phyloP scores from a whole-genome alignment of 2,113 vertebrate species.

The Alethe diademata region DNA sequence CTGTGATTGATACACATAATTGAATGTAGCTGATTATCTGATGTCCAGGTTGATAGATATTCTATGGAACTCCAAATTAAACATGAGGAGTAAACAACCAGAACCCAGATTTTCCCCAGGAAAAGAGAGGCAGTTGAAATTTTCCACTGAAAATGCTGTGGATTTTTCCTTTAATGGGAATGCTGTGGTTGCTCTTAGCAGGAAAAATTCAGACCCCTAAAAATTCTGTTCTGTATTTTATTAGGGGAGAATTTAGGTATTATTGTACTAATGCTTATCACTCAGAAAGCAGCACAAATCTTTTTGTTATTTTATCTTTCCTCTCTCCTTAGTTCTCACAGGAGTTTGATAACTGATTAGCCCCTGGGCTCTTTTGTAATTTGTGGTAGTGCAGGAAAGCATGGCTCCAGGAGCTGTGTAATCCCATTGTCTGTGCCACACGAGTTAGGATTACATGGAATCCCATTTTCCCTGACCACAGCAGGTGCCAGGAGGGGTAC shows the following conservation, averaged over 20 bases:
- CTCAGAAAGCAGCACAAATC: background rate
- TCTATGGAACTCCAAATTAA: background rate
- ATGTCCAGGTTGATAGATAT: background rate
- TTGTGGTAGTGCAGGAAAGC: background rate
- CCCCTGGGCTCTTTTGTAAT: background rate
- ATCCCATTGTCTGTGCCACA: slow-evolving; percentile 21
- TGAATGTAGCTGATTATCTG: background rate
- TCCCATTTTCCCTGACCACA: background rate
- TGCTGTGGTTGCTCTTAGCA: background rate
- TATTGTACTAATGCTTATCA: slow-evolving; percentile 19
- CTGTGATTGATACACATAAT: background rate
- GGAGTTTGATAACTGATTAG: slow-evolving; percentile 8
- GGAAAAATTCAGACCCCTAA: background rate
- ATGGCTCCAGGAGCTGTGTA: background rate
- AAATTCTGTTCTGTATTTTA: background rate
- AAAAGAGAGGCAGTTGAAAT: background rate
- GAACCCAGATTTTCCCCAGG: background rate
- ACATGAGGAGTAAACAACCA: background rate
- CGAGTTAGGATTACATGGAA: background rate
- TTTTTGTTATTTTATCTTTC: background rate
- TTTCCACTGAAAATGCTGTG: background rate
- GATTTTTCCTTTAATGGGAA: background rate
- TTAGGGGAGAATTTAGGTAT: background rate
- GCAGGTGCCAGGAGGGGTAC: background rate
- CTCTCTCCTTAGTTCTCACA: background rate